Percentiles rank a stretch among this genome's conserved stretches.
phyloP scores from a whole-genome alignment of 2,797 vertebrate genomes.

The Choloepus didactylus region DNA sequence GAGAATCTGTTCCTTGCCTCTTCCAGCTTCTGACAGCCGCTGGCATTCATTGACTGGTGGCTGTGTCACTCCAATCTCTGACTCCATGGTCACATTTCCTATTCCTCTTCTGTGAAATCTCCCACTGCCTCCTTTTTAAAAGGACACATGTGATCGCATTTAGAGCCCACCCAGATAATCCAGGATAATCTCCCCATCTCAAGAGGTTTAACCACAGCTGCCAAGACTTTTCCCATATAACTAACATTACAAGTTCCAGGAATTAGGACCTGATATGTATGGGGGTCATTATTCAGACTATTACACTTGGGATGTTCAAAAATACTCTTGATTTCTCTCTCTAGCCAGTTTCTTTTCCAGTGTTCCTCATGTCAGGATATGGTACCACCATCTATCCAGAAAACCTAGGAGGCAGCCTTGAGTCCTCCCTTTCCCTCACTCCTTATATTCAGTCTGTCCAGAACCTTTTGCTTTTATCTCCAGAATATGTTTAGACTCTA shows the following conservation, averaged over 20 bases:
- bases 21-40: not conserved
- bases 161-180: not conserved
- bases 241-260: not conserved
- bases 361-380: not conserved
- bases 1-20: not conserved
- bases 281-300: not conserved
- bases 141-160: not conserved
- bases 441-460: not conserved
- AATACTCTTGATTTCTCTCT: not conserved
- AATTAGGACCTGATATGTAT: constrained; percentile 5
- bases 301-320: not conserved
- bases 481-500: not conserved
- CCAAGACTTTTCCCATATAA: not conserved
- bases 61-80: not conserved
- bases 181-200: not conserved
- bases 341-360: not conserved
- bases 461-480: not conserved
- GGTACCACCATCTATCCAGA: not conserved
- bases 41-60: not conserved
- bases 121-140: not conserved
- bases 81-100: not conserved
- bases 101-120: not conserved
- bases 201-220: not conserved
- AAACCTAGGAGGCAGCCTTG: not conserved
- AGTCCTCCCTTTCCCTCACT: not conserved